Evolutionary conservation across 1,140 invertebrate species (phyloP).

Genomic region (Phortica variegata): DNA sequence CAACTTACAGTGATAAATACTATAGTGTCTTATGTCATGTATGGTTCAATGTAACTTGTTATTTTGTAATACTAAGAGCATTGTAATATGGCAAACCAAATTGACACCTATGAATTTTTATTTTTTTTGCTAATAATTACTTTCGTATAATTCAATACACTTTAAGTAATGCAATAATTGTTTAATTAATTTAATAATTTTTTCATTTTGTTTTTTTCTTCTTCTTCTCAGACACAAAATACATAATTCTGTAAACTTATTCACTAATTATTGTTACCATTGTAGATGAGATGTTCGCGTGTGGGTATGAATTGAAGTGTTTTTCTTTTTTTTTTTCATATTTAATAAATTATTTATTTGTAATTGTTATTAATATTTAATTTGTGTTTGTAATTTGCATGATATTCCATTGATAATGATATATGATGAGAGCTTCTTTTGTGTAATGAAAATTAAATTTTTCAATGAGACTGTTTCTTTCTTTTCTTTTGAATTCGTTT

Average conservation of each 20-base stretch:
- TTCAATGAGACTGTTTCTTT: no score
- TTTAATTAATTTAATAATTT: not conserved
- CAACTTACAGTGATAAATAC: no score
- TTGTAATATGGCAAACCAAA: no score
- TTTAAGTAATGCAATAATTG: constrained; percentile 1
- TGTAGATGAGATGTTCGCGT: constrained; percentile 45
- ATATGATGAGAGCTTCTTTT: no score
- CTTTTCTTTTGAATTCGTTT: no score
- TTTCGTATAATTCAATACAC: not conserved
- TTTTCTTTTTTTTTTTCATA: constrained; percentile 10
- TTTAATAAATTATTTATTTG: constrained; percentile 7
- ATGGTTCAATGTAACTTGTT: no score
- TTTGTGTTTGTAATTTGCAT: constrained; percentile 8
- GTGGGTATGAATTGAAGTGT: constrained; percentile 10
- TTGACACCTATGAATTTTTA: no score
- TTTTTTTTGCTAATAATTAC: not conserved
- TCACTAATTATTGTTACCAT: constrained; percentile 54
- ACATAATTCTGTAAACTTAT: constrained; percentile 37
- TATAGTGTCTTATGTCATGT: no score
- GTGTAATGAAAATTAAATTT: no score
- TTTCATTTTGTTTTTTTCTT: constrained; percentile 27
- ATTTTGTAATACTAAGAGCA: no score
- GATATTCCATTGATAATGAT: not conserved
- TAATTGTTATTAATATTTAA: constrained; percentile 6
- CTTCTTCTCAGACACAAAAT: no score